Percentiles rank a stretch among this genome's conserved stretches.
Evolutionary conservation across 2,888 invertebrate species (phyloP).

Genomic region (Epirrhoe tristata): DNA sequence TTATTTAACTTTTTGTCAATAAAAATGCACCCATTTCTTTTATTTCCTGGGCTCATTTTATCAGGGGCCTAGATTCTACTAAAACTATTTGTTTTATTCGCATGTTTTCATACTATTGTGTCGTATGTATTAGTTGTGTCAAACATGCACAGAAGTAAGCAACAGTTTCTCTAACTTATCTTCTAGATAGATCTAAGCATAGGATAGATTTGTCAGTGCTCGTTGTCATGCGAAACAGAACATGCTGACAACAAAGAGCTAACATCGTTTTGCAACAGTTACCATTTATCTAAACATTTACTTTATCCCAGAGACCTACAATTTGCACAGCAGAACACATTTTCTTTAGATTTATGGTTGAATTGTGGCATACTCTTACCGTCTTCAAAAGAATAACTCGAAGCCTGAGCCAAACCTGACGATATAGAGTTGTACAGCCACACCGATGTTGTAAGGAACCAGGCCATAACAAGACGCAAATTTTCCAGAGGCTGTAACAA

Average conservation of each 20-base stretch:
- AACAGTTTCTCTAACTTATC: constrained; percentile 36
- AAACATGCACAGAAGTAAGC: constrained; percentile 45
- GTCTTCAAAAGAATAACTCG: constrained; percentile 75
- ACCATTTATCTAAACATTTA: constrained; percentile 20
- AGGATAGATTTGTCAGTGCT: constrained; percentile 49
- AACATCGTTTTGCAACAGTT: constrained; percentile 41
- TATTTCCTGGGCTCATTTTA: constrained; percentile 6
- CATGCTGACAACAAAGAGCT: constrained; percentile 77
- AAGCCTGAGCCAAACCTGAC: constrained; percentile 78
- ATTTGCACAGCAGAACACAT: constrained; percentile 26
- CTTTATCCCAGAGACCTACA: constrained; percentile 1
- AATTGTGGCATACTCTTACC: constrained; percentile 58
- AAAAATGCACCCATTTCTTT: constrained; percentile 13
- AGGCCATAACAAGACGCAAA: constrained; percentile 83
- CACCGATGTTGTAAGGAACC: constrained; percentile 84
- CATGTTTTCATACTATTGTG: constrained; percentile 23
- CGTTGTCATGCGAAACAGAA: constrained; percentile 74
- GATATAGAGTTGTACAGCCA: constrained; percentile 86
- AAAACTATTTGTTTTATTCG: background rate
- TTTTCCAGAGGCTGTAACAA: constrained; percentile 85
- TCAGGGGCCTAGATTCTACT: constrained; percentile 1
- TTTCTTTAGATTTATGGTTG: background rate
- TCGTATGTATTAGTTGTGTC: constrained; percentile 27
- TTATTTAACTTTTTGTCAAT: constrained; percentile 9
- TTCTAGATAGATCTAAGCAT: constrained; percentile 45